phyloP scores from a whole-genome alignment of 1,140 invertebrate genomes.

The Colletes gigas region DNA sequence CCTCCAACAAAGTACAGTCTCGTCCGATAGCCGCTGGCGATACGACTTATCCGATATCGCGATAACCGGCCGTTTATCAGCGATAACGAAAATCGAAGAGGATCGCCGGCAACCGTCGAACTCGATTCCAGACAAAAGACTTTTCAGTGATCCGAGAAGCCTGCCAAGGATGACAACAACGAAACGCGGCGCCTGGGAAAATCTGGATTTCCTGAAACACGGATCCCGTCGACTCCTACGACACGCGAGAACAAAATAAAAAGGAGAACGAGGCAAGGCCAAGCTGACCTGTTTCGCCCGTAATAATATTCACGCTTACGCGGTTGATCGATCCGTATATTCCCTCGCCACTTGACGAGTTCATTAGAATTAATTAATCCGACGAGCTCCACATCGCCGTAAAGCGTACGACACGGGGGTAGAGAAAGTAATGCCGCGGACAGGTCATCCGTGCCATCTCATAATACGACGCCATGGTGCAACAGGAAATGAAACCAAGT shows the following conservation, averaged over 20 bases:
- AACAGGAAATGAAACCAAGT: background rate
- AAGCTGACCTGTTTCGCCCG: background rate
- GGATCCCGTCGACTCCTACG: background rate
- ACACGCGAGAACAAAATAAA: background rate
- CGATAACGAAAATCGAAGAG: constrained; percentile 17
- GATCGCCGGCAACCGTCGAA: too few species aligned
- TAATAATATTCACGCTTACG: background rate
- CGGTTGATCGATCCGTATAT: background rate
- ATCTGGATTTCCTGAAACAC: background rate
- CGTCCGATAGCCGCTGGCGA: background rate
- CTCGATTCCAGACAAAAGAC: background rate
- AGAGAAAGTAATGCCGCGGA: background rate
- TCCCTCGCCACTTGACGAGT: background rate
- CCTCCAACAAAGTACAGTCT: background rate
- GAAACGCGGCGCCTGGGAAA: background rate
- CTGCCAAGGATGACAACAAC: background rate
- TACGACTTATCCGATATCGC: constrained; percentile 18
- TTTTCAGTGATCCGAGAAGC: background rate
- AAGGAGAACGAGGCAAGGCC: too few species aligned
- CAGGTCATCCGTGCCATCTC: background rate
- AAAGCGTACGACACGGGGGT: background rate
- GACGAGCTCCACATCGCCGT: too few species aligned
- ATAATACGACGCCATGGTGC: too few species aligned
- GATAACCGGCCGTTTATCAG: constrained; percentile 27
- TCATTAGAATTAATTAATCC: constrained; percentile 34